Percentiles rank a stretch among this genome's conserved stretches.
Evolutionary conservation across 2,888 invertebrate genomes (phyloP).

Genomic region (Pegoplata infirma): DNA sequence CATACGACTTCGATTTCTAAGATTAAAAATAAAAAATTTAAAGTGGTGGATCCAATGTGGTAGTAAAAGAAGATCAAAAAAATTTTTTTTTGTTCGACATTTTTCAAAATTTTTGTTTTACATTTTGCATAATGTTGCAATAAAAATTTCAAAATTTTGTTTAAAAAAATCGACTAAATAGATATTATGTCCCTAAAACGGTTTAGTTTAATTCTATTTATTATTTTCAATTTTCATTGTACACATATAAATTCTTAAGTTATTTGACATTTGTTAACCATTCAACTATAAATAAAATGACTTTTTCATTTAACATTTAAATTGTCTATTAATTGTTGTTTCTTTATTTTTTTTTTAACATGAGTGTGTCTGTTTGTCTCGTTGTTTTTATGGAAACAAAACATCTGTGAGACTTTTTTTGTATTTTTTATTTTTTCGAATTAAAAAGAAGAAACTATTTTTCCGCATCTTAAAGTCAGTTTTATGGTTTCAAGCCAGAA

Average conservation of each 20-base stretch:
- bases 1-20: too few relatives aligned
- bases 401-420: slow-evolving; percentile 45
- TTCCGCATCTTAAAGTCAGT: slow-evolving; percentile 22
- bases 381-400: slow-evolving; percentile 33
- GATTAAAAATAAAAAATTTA: too few relatives aligned
- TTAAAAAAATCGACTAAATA: neutral
- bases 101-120: too few relatives aligned
- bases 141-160: too few relatives aligned
- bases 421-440: neutral
- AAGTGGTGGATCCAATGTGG: too few relatives aligned
- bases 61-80: too few relatives aligned
- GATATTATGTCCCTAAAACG: neutral
- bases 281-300: slow-evolving; percentile 51
- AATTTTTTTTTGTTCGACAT: too few relatives aligned
- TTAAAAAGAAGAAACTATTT: slow-evolving; percentile 17
- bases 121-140: too few relatives aligned
- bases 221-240: neutral
- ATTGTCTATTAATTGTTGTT: slow-evolving; percentile 51
- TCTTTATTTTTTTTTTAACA: neutral
- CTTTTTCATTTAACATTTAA: slow-evolving; percentile 61
- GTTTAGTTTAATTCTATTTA: neutral
- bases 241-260: slow-evolving; percentile 32
- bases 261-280: slow-evolving; percentile 56
- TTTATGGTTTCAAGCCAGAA: slow-evolving; percentile 37
- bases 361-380: neutral